phyloP scores from a whole-genome alignment of 2,113 vertebrate species.

The Poeciliopsis turrubarensis region DNA sequence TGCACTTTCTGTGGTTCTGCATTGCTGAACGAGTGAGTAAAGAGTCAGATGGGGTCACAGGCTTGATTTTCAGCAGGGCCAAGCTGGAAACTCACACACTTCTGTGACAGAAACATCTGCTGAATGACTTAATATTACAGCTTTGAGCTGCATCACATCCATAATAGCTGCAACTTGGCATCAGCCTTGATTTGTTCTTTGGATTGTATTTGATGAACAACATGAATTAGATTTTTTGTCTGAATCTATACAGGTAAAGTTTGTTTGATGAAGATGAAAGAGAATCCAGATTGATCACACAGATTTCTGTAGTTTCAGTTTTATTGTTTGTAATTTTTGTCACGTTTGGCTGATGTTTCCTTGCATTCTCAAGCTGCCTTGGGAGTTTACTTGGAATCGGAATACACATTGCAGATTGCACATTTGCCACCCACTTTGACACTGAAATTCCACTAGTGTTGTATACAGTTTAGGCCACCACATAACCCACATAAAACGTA shows the following conservation, averaged over 20 bases:
- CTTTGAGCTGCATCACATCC: neutral
- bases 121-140: constrained; percentile 7
- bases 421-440: constrained; percentile 63
- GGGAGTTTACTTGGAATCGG: constrained; percentile 26
- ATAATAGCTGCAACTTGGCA: neutral
- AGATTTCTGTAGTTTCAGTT: constrained; percentile 23
- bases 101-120: constrained; percentile 17
- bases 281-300: neutral
- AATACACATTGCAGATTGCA: constrained; percentile 56
- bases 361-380: constrained; percentile 43
- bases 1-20: constrained; percentile 22
- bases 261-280: constrained; percentile 21
- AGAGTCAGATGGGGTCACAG: constrained; percentile 9
- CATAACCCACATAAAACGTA: constrained; percentile 43
- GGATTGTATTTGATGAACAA: neutral
- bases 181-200: neutral
- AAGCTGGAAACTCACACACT: neutral
- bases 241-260: constrained; percentile 13
- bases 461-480: constrained; percentile 40
- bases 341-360: constrained; percentile 33
- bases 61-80: neutral
- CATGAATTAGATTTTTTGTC: constrained; percentile 9
- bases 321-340: constrained; percentile 23
- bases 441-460: constrained; percentile 22
- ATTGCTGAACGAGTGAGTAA: constrained; percentile 5